phyloP scores from a whole-genome alignment of 35 echinoderm and acorn worm genomes.

The Ophioderma brevispina region DNA sequence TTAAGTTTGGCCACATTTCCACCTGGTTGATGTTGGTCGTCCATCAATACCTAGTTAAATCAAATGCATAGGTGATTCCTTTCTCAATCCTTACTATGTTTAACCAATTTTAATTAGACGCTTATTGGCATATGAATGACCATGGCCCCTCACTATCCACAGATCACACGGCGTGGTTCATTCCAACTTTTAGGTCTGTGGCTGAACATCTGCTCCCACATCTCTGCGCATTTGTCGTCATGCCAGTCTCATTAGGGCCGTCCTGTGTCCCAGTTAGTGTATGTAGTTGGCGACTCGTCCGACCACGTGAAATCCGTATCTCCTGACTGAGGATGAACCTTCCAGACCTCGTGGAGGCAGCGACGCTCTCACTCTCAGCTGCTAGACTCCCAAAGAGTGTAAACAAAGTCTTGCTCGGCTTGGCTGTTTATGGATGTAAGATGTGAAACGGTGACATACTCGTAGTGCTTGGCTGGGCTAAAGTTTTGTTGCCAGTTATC shows the following conservation, averaged over 20 bases:
- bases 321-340: background rate
- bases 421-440: constrained; percentile 35
- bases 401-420: constrained; percentile 26
- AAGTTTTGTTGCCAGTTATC: constrained; percentile 15
- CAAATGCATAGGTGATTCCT: no score
- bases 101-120: no score
- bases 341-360: background rate
- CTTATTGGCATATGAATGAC: background rate
- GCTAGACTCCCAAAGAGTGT: background rate
- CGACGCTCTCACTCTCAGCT: background rate
- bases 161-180: constrained; percentile 9
- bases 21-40: no score
- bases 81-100: no score
- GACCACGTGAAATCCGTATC: constrained; percentile 20
- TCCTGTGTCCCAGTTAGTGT: constrained; percentile 11
- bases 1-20: no score
- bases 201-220: constrained; percentile 18
- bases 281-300: background rate
- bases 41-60: no score
- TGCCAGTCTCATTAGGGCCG: constrained; percentile 11
- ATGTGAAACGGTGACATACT: constrained; percentile 6
- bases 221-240: constrained; percentile 31
- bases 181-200: constrained; percentile 27
- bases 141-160: no score
- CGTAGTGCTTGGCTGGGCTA: constrained; percentile 5